Evolutionary conservation across 2,113 vertebrate genomes (phyloP).

Genomic region (Arenaria interpres): DNA sequence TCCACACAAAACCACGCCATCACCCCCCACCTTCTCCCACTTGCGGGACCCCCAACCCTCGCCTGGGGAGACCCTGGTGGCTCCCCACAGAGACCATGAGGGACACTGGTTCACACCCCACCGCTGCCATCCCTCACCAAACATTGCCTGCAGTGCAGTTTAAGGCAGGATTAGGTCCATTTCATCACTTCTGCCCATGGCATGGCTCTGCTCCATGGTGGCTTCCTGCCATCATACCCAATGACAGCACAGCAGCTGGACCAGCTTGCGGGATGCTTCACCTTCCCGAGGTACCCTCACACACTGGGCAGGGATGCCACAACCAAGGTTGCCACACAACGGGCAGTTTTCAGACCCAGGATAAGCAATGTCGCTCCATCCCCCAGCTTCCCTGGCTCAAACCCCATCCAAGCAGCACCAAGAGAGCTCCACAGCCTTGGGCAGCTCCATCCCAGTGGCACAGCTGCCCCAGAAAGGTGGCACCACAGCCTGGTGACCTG

Average conservation of each 20-base stretch:
- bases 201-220: not conserved
- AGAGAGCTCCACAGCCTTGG: not conserved
- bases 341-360: no score
- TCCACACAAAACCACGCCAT: not conserved
- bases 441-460: not conserved
- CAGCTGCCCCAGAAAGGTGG: not conserved
- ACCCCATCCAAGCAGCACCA: not conserved
- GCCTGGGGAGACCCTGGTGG: not conserved
- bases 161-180: not conserved
- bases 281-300: not conserved
- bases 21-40: not conserved
- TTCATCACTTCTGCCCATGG: not conserved
- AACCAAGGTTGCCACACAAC: not conserved
- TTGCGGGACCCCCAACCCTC: not conserved
- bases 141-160: not conserved
- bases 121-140: accelerated
- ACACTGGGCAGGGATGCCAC: not conserved
- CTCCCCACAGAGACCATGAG: accelerated
- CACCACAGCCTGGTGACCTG: not conserved
- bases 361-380: not conserved
- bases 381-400: not conserved
- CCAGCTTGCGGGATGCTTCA: not conserved
- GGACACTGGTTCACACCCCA: accelerated
- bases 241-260: not conserved
- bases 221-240: not conserved